Percentiles rank a stretch among this genome's conserved stretches.
phyloP scores from a whole-genome alignment of 2,888 invertebrate genomes.

The Cephus nigrinus region DNA sequence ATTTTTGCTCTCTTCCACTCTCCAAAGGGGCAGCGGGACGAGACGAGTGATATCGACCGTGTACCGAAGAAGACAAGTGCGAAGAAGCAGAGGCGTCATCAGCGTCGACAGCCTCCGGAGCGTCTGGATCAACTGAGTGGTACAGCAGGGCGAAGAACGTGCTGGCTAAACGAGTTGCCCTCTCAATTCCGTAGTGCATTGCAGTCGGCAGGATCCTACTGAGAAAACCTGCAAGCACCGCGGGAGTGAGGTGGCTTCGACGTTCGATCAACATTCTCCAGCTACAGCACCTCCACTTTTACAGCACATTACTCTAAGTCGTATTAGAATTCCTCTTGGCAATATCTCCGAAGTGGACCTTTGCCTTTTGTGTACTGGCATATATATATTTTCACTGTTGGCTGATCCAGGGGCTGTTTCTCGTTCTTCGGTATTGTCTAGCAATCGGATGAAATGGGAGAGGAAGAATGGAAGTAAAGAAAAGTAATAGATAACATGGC shows the following conservation, averaged over 20 bases:
- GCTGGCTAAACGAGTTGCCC: constrained; percentile 69
- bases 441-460: neutral
- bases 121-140: neutral
- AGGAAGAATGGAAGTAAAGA: neutral
- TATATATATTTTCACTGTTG: neutral
- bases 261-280: neutral
- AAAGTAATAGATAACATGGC: neutral
- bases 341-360: neutral
- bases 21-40: neutral
- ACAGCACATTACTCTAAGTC: neutral
- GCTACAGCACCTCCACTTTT: neutral
- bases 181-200: constrained; percentile 98
- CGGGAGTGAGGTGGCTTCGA: constrained; percentile 84
- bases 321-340: neutral
- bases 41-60: constrained; percentile 32
- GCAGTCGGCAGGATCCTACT: constrained; percentile 78
- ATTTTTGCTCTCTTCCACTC: neutral
- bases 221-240: constrained; percentile 89
- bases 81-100: neutral
- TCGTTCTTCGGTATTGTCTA: neutral
- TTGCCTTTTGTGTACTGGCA: neutral
- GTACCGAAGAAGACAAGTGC: constrained; percentile 11
- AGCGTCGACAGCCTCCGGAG: neutral
- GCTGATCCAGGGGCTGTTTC: neutral
- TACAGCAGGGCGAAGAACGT: neutral